These are phyloP conservation scores for Chrysodeixis includens DNA, from an alignment of 2,888 invertebrate species.

Conservation along the genomic window DNA sequence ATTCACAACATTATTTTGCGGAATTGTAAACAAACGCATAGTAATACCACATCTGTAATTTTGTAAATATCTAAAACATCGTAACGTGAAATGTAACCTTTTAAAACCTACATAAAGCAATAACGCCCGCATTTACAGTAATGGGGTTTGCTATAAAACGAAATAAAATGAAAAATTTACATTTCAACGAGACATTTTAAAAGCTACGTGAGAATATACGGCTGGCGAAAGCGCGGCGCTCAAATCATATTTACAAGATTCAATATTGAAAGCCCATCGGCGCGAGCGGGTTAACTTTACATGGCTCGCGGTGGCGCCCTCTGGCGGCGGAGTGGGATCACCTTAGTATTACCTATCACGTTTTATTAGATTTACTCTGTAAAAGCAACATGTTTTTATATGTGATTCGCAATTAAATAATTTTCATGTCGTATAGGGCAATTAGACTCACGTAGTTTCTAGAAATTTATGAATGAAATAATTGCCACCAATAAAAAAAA, in stretches of 20 bases:
- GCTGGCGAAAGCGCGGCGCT: slow-evolving; percentile 32
- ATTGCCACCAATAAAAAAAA: too few relatives aligned
- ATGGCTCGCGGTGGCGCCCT: slow-evolving; percentile 32
- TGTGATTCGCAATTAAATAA: background rate
- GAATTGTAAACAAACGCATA: too few relatives aligned
- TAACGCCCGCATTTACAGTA: background rate
- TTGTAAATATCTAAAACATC: background rate
- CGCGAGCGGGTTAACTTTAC: slow-evolving; percentile 38
- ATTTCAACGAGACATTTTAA: slow-evolving; percentile 32
- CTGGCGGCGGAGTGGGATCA: slow-evolving; percentile 19
- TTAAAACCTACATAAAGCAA: background rate
- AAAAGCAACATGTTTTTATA: background rate
- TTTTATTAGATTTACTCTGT: slow-evolving; percentile 14
- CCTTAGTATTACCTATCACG: slow-evolving; percentile 16
- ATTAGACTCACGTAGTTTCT: too few relatives aligned
- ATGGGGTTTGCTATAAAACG: slow-evolving; percentile 13
- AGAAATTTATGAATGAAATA: too few relatives aligned
- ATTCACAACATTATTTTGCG: too few relatives aligned
- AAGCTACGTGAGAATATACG: slow-evolving; percentile 22
- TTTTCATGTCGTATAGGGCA: background rate
- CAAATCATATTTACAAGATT: slow-evolving; percentile 58
- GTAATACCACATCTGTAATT: too few relatives aligned
- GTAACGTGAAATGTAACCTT: background rate
- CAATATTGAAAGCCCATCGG: slow-evolving; percentile 61
- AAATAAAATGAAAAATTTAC: slow-evolving; percentile 24